Evolutionary conservation across 2,888 invertebrate species (phyloP).

Genomic region (Margaritifera margaritifera): DNA sequence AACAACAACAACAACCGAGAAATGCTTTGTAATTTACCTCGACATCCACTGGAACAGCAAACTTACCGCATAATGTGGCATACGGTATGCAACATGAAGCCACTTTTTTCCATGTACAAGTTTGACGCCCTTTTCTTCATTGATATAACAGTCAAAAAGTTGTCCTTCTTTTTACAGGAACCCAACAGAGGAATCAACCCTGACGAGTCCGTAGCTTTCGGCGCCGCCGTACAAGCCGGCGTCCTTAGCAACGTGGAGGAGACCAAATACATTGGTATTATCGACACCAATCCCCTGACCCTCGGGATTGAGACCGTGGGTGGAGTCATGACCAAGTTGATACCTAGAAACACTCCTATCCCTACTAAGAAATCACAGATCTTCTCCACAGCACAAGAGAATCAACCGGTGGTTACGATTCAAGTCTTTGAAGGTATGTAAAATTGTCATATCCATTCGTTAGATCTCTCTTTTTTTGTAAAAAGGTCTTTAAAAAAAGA

Average conservation of each 20-base stretch:
- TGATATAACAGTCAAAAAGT: neutral
- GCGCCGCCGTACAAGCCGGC: conserved; percentile 98
- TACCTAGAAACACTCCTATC: conserved; percentile 97
- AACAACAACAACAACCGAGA: no score
- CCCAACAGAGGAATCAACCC: conserved; percentile 98
- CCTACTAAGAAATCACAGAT: conserved; percentile 99
- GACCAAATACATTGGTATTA: conserved; percentile 92
- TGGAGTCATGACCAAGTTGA: conserved; percentile 99
- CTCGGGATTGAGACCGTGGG: conserved; percentile 99
- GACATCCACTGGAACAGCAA: no score
- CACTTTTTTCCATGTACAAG: neutral
- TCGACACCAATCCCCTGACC: conserved; percentile 98
- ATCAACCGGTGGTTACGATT: conserved; percentile 99
- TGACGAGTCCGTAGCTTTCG: conserved; percentile 98
- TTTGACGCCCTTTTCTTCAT: neutral
- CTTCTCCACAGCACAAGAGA: conserved; percentile 99
- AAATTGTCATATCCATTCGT: no score
- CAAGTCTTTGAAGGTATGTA: conserved; percentile 84
- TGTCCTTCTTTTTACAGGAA: conserved; percentile 78
- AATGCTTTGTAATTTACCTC: no score
- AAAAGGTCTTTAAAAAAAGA: no score
- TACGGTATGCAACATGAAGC: no score
- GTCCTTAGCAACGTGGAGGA: conserved; percentile 98
- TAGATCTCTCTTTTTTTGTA: no score
- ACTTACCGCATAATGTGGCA: no score